These are phyloP conservation scores for Squalus acanthias DNA, from an alignment of 2,797 vertebrate genomes.

Conservation along the genomic window DNA sequence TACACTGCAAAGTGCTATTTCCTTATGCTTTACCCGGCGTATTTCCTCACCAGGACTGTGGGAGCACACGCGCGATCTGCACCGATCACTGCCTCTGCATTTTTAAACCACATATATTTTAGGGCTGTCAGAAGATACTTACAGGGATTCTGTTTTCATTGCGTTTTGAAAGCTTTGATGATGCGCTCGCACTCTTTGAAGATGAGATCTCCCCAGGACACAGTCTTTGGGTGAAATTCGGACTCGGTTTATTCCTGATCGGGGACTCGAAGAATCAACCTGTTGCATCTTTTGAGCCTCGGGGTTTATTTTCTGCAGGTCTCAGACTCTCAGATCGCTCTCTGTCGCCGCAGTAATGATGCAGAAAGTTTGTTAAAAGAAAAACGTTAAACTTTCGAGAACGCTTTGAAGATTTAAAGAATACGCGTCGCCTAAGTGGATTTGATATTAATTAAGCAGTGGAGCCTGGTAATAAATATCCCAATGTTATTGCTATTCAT, in stretches of 20 bases:
- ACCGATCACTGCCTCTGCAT: constrained; percentile 29
- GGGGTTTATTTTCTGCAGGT: background rate
- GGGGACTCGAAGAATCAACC: constrained; percentile 31
- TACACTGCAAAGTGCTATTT: constrained; percentile 34
- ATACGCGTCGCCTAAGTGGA: background rate
- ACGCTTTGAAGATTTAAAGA: background rate
- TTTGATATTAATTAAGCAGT: constrained; percentile 39
- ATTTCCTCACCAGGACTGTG: constrained; percentile 35
- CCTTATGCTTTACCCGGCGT: constrained; percentile 33
- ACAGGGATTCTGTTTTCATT: background rate
- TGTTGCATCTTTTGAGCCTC: constrained; percentile 23
- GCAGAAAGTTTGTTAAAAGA: constrained; percentile 29
- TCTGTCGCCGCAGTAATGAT: background rate
- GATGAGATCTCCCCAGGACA: constrained; percentile 18
- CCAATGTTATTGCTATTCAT: constrained; percentile 58
- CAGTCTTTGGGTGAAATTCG: constrained; percentile 21
- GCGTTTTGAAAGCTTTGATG: constrained; percentile 6
- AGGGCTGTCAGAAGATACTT: background rate
- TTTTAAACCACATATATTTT: constrained; percentile 2
- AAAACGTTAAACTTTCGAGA: background rate
- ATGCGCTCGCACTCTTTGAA: constrained; percentile 2
- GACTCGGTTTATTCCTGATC: background rate
- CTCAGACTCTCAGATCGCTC: background rate
- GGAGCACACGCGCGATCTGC: constrained; percentile 33
- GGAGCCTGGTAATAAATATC: constrained; percentile 46